Conservation (phyloP, 2,113 vertebrate genomes). For the Platycercus adscitus region DNA sequence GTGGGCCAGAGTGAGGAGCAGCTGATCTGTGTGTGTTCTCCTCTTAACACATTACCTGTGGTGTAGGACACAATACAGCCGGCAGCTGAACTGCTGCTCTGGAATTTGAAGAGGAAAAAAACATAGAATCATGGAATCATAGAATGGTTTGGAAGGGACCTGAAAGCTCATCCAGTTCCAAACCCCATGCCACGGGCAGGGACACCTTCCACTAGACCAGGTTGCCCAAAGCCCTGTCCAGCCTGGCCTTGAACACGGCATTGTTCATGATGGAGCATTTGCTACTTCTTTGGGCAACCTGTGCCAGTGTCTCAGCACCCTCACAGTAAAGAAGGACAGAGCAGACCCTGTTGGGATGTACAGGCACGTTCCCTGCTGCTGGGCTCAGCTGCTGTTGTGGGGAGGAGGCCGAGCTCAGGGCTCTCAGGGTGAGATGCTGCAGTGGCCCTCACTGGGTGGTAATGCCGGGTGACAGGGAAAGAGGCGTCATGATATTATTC, state of each 20-base stretch:
- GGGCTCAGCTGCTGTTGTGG: fast-evolving
- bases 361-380: fast-evolving
- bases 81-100: not conserved
- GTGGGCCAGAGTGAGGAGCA: not conserved
- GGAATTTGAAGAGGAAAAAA: not conserved
- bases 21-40: fast-evolving
- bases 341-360: fast-evolving
- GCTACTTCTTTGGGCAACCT: too few species aligned
- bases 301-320: too few species aligned
- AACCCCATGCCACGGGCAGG: too few species aligned
- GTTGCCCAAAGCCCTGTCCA: too few species aligned
- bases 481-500: too few species aligned
- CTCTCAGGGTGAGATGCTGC: too few species aligned
- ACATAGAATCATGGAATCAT: fast-evolving
- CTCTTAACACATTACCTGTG: fast-evolving
- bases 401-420: not conserved
- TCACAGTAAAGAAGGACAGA: not conserved
- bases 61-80: fast-evolving
- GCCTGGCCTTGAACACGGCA: too few species aligned
- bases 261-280: too few species aligned
- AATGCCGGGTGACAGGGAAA: not conserved
- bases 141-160: not conserved
- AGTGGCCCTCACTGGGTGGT: not conserved
- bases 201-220: too few species aligned
- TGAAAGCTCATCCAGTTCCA: too few species aligned